A percentile compares a stretch with the other conserved stretches of the same genome.
Conservation (phyloP, 2,888 invertebrate species). For the Eledone cirrhosa region DNA sequence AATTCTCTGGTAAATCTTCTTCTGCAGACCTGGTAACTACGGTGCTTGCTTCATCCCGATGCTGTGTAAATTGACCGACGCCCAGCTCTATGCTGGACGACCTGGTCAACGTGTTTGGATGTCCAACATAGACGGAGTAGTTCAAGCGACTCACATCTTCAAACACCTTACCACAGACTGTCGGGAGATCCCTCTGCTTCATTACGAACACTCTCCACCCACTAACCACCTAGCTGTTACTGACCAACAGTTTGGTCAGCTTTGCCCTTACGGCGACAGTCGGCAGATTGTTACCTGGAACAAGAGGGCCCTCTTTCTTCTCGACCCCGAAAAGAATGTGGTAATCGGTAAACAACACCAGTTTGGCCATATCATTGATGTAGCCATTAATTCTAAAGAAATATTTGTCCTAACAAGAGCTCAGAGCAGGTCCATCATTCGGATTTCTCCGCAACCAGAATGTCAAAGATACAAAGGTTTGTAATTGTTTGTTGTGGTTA, state of each 20-base stretch:
- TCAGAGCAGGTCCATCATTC: slow-evolving; percentile 74
- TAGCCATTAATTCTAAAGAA: slow-evolving; percentile 66
- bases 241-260: slow-evolving; percentile 72
- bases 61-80: slow-evolving; percentile 69
- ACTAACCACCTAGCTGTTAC: slow-evolving; percentile 31
- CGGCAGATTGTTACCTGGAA: slow-evolving; percentile 80
- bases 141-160: slow-evolving; percentile 85
- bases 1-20: neutral
- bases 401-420: slow-evolving; percentile 76
- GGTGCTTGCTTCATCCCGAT: slow-evolving; percentile 73
- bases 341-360: slow-evolving; percentile 75
- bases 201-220: slow-evolving; percentile 42
- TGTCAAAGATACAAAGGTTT: slow-evolving; percentile 26
- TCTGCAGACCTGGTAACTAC: slow-evolving; percentile 73
- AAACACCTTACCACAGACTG: slow-evolving; percentile 70
- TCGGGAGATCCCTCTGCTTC: slow-evolving; percentile 48
- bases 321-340: slow-evolving; percentile 76
- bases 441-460: slow-evolving; percentile 82
- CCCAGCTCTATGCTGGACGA: slow-evolving; percentile 79
- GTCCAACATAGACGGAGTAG: slow-evolving; percentile 78
- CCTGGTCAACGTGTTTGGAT: slow-evolving; percentile 88
- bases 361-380: slow-evolving; percentile 66
- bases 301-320: slow-evolving; percentile 76
- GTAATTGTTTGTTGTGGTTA: neutral
- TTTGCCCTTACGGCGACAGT: slow-evolving; percentile 75